Evolutionary conservation across 2,888 invertebrate species (phyloP).

Genomic region (Nephrotoma appendiculata): DNA sequence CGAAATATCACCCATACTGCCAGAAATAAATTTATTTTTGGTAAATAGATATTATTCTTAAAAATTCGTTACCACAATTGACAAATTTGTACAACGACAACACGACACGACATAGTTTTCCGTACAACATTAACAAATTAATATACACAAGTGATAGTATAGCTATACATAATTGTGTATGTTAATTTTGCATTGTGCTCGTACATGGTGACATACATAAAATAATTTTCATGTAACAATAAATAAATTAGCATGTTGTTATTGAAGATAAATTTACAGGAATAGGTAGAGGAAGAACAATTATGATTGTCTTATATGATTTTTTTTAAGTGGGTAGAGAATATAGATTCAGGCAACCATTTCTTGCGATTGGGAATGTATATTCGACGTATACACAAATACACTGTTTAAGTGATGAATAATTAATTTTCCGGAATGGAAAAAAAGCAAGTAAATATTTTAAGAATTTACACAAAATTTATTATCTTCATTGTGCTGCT

Average conservation of each 20-base stretch:
- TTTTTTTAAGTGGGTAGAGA: background rate
- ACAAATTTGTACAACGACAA: background rate
- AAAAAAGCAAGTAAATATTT: background rate
- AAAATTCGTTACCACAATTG: background rate
- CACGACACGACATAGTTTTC: background rate
- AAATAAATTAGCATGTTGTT: background rate
- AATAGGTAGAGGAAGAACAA: background rate
- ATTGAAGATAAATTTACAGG: background rate
- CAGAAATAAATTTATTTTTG: no score
- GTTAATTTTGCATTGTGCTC: background rate
- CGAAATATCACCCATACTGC: no score
- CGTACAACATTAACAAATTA: background rate
- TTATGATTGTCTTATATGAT: background rate
- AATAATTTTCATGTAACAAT: background rate
- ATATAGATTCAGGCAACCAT: background rate
- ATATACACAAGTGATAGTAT: background rate
- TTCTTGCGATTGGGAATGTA: background rate
- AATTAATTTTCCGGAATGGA: background rate
- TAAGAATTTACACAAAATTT: background rate
- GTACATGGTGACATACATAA: background rate
- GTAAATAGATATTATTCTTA: no score
- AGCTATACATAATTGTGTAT: background rate
- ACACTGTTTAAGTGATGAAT: background rate
- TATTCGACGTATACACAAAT: background rate
- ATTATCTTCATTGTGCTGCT: background rate